A percentile compares a stretch with the other conserved stretches of the same genome.
Evolutionary conservation across 2,888 invertebrate species (phyloP).

Genomic region (Schizotus pectinicornis): DNA sequence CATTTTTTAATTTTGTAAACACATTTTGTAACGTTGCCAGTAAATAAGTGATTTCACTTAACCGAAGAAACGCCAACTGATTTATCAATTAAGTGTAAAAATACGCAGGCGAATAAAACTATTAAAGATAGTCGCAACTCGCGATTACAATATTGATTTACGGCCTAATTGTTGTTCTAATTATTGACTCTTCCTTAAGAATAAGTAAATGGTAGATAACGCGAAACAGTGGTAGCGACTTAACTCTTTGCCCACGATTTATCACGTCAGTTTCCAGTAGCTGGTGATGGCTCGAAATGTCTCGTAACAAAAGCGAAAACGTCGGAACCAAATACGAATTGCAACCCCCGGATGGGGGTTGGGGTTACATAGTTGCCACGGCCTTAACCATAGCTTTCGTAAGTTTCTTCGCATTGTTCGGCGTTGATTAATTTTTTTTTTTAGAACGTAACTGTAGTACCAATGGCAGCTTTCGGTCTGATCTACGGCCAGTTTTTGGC

Average conservation of each 20-base stretch:
- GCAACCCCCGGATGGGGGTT: constrained; percentile 67
- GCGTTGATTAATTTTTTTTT: constrained; percentile 36
- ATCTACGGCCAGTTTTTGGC: constrained; percentile 74
- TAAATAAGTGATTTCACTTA: too few species aligned
- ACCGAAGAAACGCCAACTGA: too few species aligned
- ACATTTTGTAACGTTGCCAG: too few species aligned
- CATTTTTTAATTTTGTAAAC: too few species aligned
- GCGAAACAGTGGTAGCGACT: background rate
- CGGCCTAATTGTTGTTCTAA: constrained; percentile 8
- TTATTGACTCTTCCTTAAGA: constrained; percentile 6
- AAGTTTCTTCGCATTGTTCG: constrained; percentile 57
- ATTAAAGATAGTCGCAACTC: too few species aligned
- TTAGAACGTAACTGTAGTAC: constrained; percentile 72
- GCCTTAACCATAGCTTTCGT: constrained; percentile 78
- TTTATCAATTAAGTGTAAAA: too few species aligned
- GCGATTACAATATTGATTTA: constrained; percentile 12
- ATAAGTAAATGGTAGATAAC: background rate
- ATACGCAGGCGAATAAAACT: too few species aligned
- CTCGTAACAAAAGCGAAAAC: background rate
- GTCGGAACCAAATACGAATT: constrained; percentile 35
- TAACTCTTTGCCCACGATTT: too few species aligned
- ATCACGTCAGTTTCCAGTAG: too few species aligned
- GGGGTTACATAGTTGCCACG: constrained; percentile 78
- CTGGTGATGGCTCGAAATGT: background rate
- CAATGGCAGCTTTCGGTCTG: constrained; percentile 73